phyloP scores from a whole-genome alignment of 2,888 invertebrate genomes.

The Brachypalpus laphriformis region DNA sequence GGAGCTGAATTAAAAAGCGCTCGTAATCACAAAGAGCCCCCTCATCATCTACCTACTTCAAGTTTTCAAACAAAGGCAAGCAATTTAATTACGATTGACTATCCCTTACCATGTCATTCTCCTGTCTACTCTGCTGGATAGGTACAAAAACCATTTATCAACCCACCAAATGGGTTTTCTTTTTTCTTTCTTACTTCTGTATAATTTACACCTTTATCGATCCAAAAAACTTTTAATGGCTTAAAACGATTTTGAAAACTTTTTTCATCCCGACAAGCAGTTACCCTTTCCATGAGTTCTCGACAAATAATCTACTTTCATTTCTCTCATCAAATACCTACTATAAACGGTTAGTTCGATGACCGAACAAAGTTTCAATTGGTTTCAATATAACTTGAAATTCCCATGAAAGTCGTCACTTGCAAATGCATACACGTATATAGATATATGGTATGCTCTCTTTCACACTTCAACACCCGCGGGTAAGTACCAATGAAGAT shows the following conservation, averaged over 20 bases:
- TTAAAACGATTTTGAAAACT: constrained; percentile 36
- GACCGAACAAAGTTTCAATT: neutral
- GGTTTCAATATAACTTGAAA: no score
- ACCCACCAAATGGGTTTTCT: neutral
- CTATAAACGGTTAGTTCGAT: neutral
- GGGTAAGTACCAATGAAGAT: neutral
- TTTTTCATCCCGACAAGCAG: neutral
- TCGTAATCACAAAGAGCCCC: neutral
- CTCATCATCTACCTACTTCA: neutral
- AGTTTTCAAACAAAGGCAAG: neutral
- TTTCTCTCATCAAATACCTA: neutral
- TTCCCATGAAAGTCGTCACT: neutral
- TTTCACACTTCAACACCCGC: constrained; percentile 1
- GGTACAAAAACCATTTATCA: neutral
- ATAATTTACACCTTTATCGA: constrained; percentile 21
- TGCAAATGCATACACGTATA: neutral
- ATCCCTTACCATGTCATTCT: neutral
- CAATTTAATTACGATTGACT: neutral
- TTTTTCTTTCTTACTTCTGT: neutral
- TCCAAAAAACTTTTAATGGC: constrained; percentile 29
- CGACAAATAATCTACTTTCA: neutral
- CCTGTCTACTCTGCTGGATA: neutral
- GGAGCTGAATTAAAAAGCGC: neutral
- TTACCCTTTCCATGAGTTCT: neutral
- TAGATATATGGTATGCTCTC: no score